Percentiles rank a stretch among this genome's conserved stretches.
These are phyloP conservation scores for Phalacrocorax pelagicus DNA, from an alignment of 2,113 vertebrate species.

Conservation along the genomic window DNA sequence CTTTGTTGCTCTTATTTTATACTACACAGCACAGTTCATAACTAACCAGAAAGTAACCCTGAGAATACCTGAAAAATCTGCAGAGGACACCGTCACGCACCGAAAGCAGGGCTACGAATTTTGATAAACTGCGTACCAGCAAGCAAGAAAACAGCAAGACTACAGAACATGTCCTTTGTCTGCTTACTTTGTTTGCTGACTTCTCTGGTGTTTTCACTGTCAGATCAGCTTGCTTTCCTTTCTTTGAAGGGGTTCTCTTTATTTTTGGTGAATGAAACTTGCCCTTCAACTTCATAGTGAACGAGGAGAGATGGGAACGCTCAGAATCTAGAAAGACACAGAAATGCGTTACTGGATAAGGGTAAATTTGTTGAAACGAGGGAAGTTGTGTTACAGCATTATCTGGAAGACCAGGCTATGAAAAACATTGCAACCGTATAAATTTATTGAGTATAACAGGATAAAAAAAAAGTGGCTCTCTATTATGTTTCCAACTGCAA, in stretches of 20 bases:
- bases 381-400: background rate
- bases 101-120: background rate
- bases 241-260: conserved; percentile 96
- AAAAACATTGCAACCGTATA: background rate
- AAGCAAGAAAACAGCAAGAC: background rate
- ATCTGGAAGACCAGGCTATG: background rate
- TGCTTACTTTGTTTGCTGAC: conserved; percentile 89
- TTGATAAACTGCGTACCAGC: background rate
- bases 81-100: background rate
- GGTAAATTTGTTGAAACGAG: background rate
- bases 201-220: conserved; percentile 88
- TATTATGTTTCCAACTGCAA: background rate
- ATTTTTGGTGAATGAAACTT: conserved; percentile 99
- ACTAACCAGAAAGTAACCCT: background rate
- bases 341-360: background rate
- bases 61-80: background rate
- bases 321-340: conserved; percentile 85
- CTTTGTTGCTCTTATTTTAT: background rate
- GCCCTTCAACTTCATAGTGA: conserved; percentile 98
- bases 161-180: background rate
- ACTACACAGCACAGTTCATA: background rate
- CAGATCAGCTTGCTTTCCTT: conserved; percentile 89
- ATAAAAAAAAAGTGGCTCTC: background rate
- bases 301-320: conserved; percentile 95
- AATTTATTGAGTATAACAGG: background rate